These are phyloP conservation scores for Catonia carolina DNA, from an alignment of 2,888 invertebrate genomes.

Conservation along the genomic window DNA sequence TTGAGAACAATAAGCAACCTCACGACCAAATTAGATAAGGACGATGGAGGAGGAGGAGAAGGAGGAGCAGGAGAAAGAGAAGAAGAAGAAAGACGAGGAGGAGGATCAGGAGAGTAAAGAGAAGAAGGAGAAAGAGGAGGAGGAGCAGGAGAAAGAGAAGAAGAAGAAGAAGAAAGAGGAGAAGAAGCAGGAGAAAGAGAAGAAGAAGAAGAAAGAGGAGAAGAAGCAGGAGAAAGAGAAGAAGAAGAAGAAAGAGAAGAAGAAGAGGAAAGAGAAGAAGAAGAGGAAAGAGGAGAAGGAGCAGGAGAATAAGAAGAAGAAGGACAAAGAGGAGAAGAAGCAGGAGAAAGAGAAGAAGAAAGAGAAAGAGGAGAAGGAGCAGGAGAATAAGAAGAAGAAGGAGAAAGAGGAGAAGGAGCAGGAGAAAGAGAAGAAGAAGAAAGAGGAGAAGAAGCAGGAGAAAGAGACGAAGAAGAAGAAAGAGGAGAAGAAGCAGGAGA, in stretches of 20 bases:
- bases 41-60: constrained; percentile 39
- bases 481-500: constrained; percentile 21
- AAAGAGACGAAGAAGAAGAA: constrained; percentile 19
- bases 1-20: no score
- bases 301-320: background rate
- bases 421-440: constrained; percentile 39
- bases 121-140: constrained; percentile 35
- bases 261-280: constrained; percentile 16
- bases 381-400: constrained; percentile 8
- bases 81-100: no score
- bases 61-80: constrained; percentile 29
- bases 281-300: background rate
- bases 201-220: constrained; percentile 6
- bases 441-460: constrained; percentile 30
- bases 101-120: constrained; percentile 12
- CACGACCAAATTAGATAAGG: background rate
- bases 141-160: constrained; percentile 31
- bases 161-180: constrained; percentile 26
- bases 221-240: constrained; percentile 17
- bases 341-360: constrained; percentile 14
- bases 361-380: constrained; percentile 6
- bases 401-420: constrained; percentile 11
- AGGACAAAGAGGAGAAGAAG: no score
- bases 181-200: constrained; percentile 26
- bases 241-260: constrained; percentile 19